Base-by-base conservation (phyloP, 2,797 vertebrate species). In the Erpetoichthys calabaricus region DNA sequence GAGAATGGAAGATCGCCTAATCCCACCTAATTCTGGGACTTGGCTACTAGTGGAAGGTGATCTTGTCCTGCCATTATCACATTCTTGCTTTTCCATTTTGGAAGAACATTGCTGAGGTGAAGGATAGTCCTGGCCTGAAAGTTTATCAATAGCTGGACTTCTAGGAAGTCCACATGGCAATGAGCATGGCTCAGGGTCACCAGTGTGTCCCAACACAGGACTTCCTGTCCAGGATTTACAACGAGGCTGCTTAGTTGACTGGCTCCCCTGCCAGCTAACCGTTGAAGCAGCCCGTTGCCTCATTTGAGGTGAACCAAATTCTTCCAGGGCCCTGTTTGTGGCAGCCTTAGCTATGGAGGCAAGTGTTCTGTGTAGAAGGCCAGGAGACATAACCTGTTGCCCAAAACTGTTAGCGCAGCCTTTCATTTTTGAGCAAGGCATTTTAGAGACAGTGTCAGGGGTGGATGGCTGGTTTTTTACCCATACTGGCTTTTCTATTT, bases 141-240 rank as follows among this genome's bases (percentile, higher is more conserved):
- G 67, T 64, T 69, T 70, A 59, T 78, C 62, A 6, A 67, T 67
- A 1, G 60, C 74, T 1, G 74, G 67, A 57, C 68, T 76, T 58
- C 66, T 70, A 57, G 69, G 68, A 9, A 70, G 57, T 57, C 67
- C 61, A 7, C 62, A 68, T 44, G 56, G 8, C 43, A 61, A 60
- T 62, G 51, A 66, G 52, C 56, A 65, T 54, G 53, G 63, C 0
- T 69, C 68, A 8, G 66, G 55, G 8, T 76, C 69, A 44, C 60
- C 43, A 7, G 71, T 60, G 1, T 53, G 62, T 64, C 70, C 75
- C 53, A 41, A 44, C 7, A 78, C 73, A 2, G 82, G 80, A 51
- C 80, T 80, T 3, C 80, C 80, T 1, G 77, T 72, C 84, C 83
- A 86, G 60, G 85, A 85, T 49, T 80, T 80, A 65, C 83, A 86